Evolutionary conservation across 1,140 invertebrate species (phyloP).

Genomic region (Drosophila miranda): DNA sequence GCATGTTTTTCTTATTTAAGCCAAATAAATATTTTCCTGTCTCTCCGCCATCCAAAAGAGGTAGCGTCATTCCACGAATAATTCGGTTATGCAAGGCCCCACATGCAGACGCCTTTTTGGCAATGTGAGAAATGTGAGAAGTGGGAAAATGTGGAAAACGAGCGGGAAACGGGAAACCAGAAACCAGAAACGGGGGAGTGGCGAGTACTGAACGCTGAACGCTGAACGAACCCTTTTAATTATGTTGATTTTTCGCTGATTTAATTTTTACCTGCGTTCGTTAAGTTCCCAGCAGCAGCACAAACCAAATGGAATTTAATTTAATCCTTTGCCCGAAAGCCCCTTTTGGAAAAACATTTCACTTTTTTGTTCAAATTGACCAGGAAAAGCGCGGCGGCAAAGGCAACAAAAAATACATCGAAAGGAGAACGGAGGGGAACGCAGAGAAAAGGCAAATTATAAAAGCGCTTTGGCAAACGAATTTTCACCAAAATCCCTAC

Average conservation of each 20-base stretch:
- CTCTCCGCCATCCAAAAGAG: neutral
- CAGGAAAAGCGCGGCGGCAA: slow-evolving; percentile 28
- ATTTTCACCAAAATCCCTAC: slow-evolving; percentile 17
- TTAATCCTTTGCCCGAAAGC: slow-evolving; percentile 62
- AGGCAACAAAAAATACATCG: neutral
- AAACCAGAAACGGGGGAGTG: neutral
- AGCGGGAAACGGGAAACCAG: slow-evolving; percentile 11
- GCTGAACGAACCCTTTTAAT: slow-evolving; percentile 64
- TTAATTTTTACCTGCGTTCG: slow-evolving; percentile 57
- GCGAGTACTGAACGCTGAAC: slow-evolving; percentile 24
- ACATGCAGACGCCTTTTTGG: slow-evolving; percentile 8
- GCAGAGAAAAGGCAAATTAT: slow-evolving; percentile 31
- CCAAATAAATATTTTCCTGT: slow-evolving; percentile 9
- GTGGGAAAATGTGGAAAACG: slow-evolving; percentile 9
- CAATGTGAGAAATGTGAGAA: too few species aligned
- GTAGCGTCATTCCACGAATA: neutral
- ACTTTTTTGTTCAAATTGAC: slow-evolving; percentile 38
- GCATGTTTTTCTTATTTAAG: slow-evolving; percentile 1
- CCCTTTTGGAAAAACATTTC: slow-evolving; percentile 36
- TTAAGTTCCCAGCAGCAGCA: slow-evolving; percentile 12
- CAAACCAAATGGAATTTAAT: slow-evolving; percentile 72
- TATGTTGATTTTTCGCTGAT: slow-evolving; percentile 76
- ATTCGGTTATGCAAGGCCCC: slow-evolving; percentile 23
- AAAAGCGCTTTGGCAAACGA: slow-evolving; percentile 52
- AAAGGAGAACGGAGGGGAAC: neutral